Percentiles rank a stretch among this genome's conserved stretches.
Conservation (phyloP, 2,888 invertebrate species). For the Stratiomys singularior region DNA sequence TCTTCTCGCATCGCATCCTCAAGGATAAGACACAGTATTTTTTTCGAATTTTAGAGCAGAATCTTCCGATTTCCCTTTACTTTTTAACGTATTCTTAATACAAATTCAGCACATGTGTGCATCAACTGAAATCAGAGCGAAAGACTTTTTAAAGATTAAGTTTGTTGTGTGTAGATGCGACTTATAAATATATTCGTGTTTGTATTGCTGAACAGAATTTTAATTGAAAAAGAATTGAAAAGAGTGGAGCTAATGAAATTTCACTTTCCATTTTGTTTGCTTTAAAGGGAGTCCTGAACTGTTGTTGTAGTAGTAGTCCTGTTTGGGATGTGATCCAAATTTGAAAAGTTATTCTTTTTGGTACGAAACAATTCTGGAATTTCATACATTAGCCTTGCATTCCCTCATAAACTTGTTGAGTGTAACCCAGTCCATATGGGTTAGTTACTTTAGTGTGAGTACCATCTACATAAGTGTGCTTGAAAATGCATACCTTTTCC, state of each 20-base stretch:
- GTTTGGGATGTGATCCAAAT: neutral
- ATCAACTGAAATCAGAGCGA: slow-evolving; percentile 38
- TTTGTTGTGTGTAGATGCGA: neutral
- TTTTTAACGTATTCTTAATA: slow-evolving; percentile 36
- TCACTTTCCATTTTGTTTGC: slow-evolving; percentile 34
- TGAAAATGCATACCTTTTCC: too few species aligned
- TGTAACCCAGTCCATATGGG: too few species aligned
- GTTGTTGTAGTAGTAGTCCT: neutral
- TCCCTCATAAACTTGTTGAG: too few species aligned
- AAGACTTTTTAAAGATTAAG: slow-evolving; percentile 44
- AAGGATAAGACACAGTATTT: slow-evolving; percentile 4
- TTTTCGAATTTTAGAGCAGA: slow-evolving; percentile 20
- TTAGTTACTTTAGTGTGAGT: too few species aligned
- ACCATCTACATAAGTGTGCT: too few species aligned
- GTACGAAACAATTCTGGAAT: too few species aligned
- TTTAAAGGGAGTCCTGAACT: neutral
- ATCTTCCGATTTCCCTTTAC: slow-evolving; percentile 33
- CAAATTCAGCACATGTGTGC: slow-evolving; percentile 44
- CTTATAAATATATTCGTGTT: slow-evolving; percentile 22
- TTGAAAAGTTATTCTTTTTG: too few species aligned
- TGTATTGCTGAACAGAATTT: slow-evolving; percentile 33
- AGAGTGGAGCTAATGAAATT: slow-evolving; percentile 37
- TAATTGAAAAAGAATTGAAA: slow-evolving; percentile 39
- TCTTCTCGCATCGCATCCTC: neutral
- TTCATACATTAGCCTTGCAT: too few species aligned